A percentile compares a stretch with the other conserved stretches of the same genome.
These are phyloP conservation scores for Heliconius hermathena DNA, from an alignment of 1,140 invertebrate species.

Conservation along the genomic window DNA sequence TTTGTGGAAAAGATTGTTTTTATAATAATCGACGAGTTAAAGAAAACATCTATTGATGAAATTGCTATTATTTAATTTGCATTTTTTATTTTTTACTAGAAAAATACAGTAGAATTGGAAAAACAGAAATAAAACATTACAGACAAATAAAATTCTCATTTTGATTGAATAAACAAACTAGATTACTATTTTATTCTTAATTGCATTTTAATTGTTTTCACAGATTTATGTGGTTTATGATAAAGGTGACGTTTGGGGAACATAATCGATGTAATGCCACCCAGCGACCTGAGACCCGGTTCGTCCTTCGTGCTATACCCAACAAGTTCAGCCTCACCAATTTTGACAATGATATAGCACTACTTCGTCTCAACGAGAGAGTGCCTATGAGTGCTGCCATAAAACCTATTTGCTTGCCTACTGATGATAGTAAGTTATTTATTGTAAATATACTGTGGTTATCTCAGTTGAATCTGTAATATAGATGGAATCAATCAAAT, in stretches of 20 bases:
- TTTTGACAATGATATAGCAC: constrained; percentile 93
- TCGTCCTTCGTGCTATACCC: constrained; percentile 87
- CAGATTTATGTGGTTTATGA: constrained; percentile 95
- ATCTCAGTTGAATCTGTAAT: too few relatives aligned
- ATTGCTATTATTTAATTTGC: too few relatives aligned
- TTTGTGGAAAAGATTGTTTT: too few relatives aligned
- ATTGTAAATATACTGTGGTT: not conserved
- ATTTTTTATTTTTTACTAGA: too few relatives aligned
- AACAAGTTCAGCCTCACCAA: constrained; percentile 91
- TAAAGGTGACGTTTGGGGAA: constrained; percentile 92
- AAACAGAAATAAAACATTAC: too few relatives aligned
- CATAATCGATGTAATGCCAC: constrained; percentile 91
- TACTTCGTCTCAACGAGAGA: constrained; percentile 89
- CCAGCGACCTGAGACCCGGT: constrained; percentile 86
- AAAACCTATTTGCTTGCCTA: constrained; percentile 90
- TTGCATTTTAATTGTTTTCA: constrained; percentile 55
- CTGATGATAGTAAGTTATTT: constrained; percentile 81
- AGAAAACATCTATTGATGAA: too few relatives aligned
- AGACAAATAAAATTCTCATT: too few relatives aligned
- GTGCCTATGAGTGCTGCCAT: constrained; percentile 89
- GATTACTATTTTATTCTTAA: not conserved
- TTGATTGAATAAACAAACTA: too few relatives aligned
- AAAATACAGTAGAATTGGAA: too few relatives aligned
- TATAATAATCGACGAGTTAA: too few relatives aligned
- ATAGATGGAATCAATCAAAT: too few relatives aligned